Base-by-base conservation (phyloP, 2,888 invertebrate genomes). In the Eupithecia tripunctaria region DNA sequence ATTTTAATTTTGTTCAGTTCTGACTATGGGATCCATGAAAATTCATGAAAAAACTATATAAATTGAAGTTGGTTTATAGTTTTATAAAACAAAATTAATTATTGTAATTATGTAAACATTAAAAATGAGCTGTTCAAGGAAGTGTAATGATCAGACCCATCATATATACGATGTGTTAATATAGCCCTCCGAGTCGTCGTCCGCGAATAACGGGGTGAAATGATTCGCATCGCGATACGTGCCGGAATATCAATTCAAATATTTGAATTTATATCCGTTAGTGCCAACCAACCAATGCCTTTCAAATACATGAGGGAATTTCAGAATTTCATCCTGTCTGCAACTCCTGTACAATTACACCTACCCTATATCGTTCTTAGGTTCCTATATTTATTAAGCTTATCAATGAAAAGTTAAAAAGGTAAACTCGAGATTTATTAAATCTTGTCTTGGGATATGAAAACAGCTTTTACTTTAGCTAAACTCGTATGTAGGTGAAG, bases 191-290 rank as follows among this genome's bases (percentile, higher is more conserved):
- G 62, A 63, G 4, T 38, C 38, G 41, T 73, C 47, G 51, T 73
- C 69, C 38, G 69, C 67, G 69, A 76, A 78, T 76, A 75, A 68
- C 76, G 32, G 63, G 74, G 70, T 69, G 68, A 59, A 75, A 77
- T 77, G 66, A 69, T 73, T 77, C 71, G 70, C 68, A 77, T 77
- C 74, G 69, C 76, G 71, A 70, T 73, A 75, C 78, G 74, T 75
- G 70, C 78, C 21, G 56, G 73, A 72, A 74, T 74, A 76, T 74
- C 69, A 76, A 78, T 77, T 74, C 74, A 43, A 73, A 77, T 78
- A 77, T 77, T 69, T 68, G 32, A 64, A 64, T 64, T 64, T 36
- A 64, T 64, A 64, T 63, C 62, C 62, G 62, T 12, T 63, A 63
- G 62, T 32, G 62, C 36, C 36, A 32, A 63, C 62, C 32, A 32